These are phyloP conservation scores for Stichopus chloronotus DNA, from an alignment of 35 echinoderm and acorn worm genomes.

Conservation along the genomic window DNA sequence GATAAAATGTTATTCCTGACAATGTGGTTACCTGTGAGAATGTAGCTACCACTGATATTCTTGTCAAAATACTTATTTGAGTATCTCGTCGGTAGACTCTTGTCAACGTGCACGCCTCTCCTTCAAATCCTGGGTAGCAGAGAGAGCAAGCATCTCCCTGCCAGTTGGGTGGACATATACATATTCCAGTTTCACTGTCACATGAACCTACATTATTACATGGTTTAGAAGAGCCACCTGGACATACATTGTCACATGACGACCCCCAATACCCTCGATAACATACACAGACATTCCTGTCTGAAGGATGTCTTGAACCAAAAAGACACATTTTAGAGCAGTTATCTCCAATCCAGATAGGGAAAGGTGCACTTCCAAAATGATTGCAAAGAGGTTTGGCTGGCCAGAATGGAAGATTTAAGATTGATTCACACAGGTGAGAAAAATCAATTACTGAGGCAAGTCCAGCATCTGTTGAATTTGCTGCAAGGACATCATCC, in stretches of 20 bases:
- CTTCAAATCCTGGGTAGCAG: conserved; percentile 62
- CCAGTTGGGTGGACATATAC: conserved; percentile 79
- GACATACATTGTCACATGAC: conserved; percentile 69
- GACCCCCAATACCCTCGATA: conserved; percentile 73
- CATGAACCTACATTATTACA: conserved; percentile 76
- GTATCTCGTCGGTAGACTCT: not conserved
- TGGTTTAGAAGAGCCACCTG: conserved; percentile 68
- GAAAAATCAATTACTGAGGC: conserved; percentile 68
- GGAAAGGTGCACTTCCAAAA: conserved; percentile 76
- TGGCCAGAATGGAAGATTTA: conserved; percentile 68
- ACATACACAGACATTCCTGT: conserved; percentile 79
- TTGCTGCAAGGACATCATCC: conserved; percentile 19
- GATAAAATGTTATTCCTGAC: conserved; percentile 66
- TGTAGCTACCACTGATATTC: conserved; percentile 58
- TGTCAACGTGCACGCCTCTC: conserved; percentile 22
- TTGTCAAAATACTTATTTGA: not conserved
- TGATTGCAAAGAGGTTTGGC: conserved; percentile 86
- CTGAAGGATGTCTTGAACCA: conserved; percentile 57
- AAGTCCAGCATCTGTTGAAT: conserved; percentile 70
- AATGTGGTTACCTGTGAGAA: conserved; percentile 86
- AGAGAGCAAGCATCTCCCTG: conserved; percentile 67
- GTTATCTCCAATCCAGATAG: conserved; percentile 88
- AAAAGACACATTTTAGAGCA: conserved; percentile 76
- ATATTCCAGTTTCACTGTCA: conserved; percentile 61
- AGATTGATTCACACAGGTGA: conserved; percentile 67